Evolutionary conservation across 1,140 invertebrate genomes (phyloP), one percentile per base, ranked within the genome.

Genomic region (Drosophila truncata): DNA sequence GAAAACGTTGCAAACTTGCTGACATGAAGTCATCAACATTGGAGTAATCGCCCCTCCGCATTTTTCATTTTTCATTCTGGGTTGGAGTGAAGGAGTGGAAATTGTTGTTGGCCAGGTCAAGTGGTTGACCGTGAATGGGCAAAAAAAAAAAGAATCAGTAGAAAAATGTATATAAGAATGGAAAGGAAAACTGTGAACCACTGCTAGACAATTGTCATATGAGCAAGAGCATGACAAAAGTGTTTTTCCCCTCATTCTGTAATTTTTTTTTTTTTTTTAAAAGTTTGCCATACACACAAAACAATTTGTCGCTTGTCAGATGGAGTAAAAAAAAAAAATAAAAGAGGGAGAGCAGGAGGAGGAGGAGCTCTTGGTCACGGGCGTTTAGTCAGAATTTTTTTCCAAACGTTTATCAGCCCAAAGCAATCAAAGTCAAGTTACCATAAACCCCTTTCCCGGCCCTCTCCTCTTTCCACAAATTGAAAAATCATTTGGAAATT

Each of bases 81-180:
- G 14, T n/a, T n/a, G n/a, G 20, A 39, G 20, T 3, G 10, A 42
- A 37, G 35, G 63, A 31, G 39, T 62, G 54, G 55, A 59, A 67
- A 77, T 66, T 69, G 74, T 50, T 66, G 65, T 50, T 66, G 65
- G 61, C 61, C 62, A 82, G 80, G 74, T 82, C 80, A 82, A 82
- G 80, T 82, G 80, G 50, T 65, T 52, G 57, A 55, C 60, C 65
- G 57, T 82, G 80, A 82, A 78, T 78, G 62, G 69, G 80, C 80
- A 62, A 27, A 79, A 57, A 63, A 47, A 59, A 31, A 62, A 25
- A 78, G 50, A 59, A 42, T 59, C 37, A 54, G 20, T 18, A 46
- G 46, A 14, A 54, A 55, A 55, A 54, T 29, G 25, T 41, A 41
- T 52, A 66, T 25, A 39, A 23, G 47, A 33, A 69, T 46, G 61